phyloP scores from a whole-genome alignment of 1,140 invertebrate genomes.

The Olivierus martensii region DNA sequence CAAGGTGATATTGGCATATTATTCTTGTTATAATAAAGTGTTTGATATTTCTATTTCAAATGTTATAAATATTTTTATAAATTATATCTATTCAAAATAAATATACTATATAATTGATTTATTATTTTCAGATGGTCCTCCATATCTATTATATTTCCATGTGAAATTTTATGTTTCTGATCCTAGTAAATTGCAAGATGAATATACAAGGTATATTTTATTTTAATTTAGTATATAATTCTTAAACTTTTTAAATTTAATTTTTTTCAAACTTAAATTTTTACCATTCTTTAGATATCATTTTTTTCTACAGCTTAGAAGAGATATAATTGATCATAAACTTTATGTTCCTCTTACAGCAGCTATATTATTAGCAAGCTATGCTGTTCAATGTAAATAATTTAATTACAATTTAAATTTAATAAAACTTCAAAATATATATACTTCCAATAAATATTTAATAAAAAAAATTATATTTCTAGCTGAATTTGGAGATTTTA shows the following conservation, averaged over 20 bases:
- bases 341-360: constrained; percentile 65
- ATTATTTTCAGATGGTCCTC: constrained; percentile 24
- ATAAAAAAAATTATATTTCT: constrained; percentile 25
- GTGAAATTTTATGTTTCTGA: constrained; percentile 94
- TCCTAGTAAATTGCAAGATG: constrained; percentile 87
- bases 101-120: too few species aligned
- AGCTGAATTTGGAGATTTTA: constrained; percentile 95
- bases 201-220: constrained; percentile 70
- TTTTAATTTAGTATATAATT: too few species aligned
- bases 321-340: constrained; percentile 72
- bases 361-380: constrained; percentile 81
- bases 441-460: too few species aligned
- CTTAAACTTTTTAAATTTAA: too few species aligned
- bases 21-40: too few species aligned
- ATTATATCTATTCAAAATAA: too few species aligned
- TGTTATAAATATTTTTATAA: too few species aligned
- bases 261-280: too few species aligned
- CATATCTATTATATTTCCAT: constrained; percentile 53
- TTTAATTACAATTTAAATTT: too few species aligned
- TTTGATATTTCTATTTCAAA: too few species aligned
- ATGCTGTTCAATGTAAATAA: constrained; percentile 82
- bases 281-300: constrained; percentile 40
- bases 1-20: too few species aligned
- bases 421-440: too few species aligned
- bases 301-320: constrained; percentile 87